Conservation (phyloP, 2,113 vertebrate genomes). For the Eudyptes chrysolophus region DNA sequence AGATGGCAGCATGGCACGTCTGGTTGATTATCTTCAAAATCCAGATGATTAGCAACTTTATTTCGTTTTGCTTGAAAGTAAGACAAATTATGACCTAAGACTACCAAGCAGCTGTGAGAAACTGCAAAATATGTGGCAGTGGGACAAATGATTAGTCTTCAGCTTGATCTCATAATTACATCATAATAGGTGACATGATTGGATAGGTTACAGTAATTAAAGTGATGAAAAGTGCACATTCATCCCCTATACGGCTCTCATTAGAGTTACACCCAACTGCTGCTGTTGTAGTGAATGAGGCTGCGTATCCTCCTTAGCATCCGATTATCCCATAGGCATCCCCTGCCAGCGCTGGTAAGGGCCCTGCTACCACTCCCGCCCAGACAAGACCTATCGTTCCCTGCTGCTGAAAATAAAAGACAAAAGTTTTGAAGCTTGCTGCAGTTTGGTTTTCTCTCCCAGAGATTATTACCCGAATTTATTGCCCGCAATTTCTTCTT, state of each 20-base stretch:
- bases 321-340: neutral
- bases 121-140: neutral
- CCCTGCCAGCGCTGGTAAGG: neutral
- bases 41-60: neutral
- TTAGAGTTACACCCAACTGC: slow-evolving; percentile 39
- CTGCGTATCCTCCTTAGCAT: neutral
- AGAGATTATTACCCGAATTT: neutral
- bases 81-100: neutral
- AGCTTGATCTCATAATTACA: slow-evolving; percentile 56
- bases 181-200: slow-evolving; percentile 62
- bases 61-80: neutral
- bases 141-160: slow-evolving; percentile 47
- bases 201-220: slow-evolving; percentile 57
- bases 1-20: neutral
- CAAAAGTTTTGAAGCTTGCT: neutral
- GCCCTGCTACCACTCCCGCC: neutral
- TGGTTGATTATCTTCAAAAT: neutral
- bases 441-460: neutral
- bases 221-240: slow-evolving; percentile 58
- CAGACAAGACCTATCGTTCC: neutral
- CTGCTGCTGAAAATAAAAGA: neutral
- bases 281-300: slow-evolving; percentile 5
- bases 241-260: neutral
- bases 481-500: neutral
- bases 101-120: neutral